phyloP scores from a whole-genome alignment of 2,113 vertebrate genomes.

The Hippolais icterina region DNA sequence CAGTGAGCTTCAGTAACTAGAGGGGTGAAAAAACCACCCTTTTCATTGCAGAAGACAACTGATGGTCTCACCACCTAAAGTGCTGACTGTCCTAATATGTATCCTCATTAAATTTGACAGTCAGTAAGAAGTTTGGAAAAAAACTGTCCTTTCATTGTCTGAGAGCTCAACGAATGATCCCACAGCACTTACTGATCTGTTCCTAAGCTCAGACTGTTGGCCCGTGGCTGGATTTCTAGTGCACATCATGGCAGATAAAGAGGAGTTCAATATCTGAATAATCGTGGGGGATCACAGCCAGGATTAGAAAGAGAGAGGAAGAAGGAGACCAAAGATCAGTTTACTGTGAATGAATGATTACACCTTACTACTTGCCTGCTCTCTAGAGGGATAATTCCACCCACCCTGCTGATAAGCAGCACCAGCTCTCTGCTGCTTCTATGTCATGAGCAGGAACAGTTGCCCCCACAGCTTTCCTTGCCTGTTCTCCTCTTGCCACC shows the following conservation, averaged over 20 bases:
- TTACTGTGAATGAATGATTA: not conserved
- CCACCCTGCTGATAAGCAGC: not conserved
- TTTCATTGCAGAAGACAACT: constrained; percentile 51
- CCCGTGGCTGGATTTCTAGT: not conserved
- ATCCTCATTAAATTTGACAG: constrained; percentile 45
- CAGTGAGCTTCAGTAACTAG: constrained; percentile 15
- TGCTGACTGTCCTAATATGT: constrained; percentile 22
- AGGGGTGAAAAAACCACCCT: constrained; percentile 8
- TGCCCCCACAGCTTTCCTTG: not conserved
- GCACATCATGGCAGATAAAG: not conserved
- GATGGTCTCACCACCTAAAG: constrained; percentile 47
- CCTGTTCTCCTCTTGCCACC: not conserved
- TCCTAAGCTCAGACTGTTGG: not conserved
- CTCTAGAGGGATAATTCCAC: not conserved
- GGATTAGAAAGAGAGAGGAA: not conserved
- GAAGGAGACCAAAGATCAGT: not conserved
- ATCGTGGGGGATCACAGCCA: not conserved
- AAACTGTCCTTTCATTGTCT: not conserved
- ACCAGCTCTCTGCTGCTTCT: not conserved
- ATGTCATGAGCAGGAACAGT: not conserved
- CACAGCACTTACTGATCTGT: not conserved
- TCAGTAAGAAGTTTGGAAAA: not conserved
- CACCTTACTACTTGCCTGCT: not conserved
- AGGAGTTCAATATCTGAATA: not conserved
- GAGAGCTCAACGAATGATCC: not conserved